Conservation (phyloP, 2,113 vertebrate species). For the Riparia riparia region DNA sequence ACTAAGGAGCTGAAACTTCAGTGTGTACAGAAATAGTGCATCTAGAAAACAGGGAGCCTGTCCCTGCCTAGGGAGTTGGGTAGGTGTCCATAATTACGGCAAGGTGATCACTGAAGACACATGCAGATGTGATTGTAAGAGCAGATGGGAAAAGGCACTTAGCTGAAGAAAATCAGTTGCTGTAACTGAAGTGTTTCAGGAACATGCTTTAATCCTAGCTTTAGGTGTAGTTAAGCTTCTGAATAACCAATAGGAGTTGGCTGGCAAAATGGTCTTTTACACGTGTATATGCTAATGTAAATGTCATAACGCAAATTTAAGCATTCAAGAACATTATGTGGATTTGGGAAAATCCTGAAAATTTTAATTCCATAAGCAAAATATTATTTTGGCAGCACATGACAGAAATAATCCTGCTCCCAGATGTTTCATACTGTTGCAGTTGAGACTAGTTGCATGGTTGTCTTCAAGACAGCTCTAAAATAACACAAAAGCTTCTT, state of each 20-base stretch:
- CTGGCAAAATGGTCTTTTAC: slow-evolving; percentile 32
- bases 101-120: background rate
- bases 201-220: slow-evolving; percentile 49
- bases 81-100: background rate
- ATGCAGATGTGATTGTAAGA: background rate
- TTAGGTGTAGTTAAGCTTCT: slow-evolving; percentile 48
- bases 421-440: slow-evolving; percentile 38
- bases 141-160: slow-evolving; percentile 20
- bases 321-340: slow-evolving; percentile 27
- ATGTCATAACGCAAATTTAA: slow-evolving; percentile 48
- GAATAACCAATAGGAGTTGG: slow-evolving; percentile 24
- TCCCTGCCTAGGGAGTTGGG: background rate
- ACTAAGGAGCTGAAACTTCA: background rate
- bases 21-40: background rate
- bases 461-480: slow-evolving; percentile 3
- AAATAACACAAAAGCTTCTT: slow-evolving; percentile 24
- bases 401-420: slow-evolving; percentile 60
- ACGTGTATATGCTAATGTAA: slow-evolving; percentile 44
- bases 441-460: slow-evolving; percentile 6
- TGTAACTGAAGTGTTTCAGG: slow-evolving; percentile 8
- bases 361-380: slow-evolving; percentile 69
- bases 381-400: slow-evolving; percentile 59
- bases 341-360: slow-evolving; percentile 61
- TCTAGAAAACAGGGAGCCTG: background rate
- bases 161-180: slow-evolving; percentile 17